Conservation (phyloP, 2,888 invertebrate genomes). For the Litoditis marina region DNA sequence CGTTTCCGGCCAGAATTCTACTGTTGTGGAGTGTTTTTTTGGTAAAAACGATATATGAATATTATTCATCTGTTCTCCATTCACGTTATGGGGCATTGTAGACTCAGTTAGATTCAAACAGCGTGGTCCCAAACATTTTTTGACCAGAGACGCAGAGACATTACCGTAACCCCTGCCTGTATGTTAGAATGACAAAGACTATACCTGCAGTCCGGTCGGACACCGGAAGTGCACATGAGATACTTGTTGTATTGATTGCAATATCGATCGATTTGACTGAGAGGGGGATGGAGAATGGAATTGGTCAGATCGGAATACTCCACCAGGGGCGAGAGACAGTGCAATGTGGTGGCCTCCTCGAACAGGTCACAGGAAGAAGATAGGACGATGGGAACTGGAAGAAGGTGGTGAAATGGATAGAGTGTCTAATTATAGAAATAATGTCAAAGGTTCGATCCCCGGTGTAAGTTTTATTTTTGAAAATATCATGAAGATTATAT, state of each 20-base stretch:
- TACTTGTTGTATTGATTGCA: constrained; percentile 44
- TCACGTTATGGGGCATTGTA: too few species aligned
- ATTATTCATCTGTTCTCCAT: too few species aligned
- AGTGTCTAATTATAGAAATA: too few species aligned
- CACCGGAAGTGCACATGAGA: constrained; percentile 45
- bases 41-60: too few species aligned
- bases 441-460: too few species aligned
- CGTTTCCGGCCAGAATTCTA: too few species aligned
- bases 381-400: neutral
- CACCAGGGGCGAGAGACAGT: constrained; percentile 44
- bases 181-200: neutral
- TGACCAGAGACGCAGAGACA: neutral
- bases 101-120: too few species aligned
- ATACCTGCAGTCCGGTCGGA: constrained; percentile 42
- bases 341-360: constrained; percentile 40
- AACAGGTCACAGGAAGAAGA: constrained; percentile 35
- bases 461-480: too few species aligned
- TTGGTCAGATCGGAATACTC: constrained; percentile 31
- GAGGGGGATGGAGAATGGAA: constrained; percentile 39
- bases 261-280: constrained; percentile 30
- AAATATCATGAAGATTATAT: too few species aligned
- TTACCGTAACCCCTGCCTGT: constrained; percentile 10
- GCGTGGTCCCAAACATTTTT: neutral
- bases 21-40: too few species aligned
- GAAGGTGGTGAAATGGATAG: too few species aligned